These are phyloP conservation scores for Buphagus erythrorhynchus DNA, from an alignment of 2,797 vertebrate species.

Conservation along the genomic window DNA sequence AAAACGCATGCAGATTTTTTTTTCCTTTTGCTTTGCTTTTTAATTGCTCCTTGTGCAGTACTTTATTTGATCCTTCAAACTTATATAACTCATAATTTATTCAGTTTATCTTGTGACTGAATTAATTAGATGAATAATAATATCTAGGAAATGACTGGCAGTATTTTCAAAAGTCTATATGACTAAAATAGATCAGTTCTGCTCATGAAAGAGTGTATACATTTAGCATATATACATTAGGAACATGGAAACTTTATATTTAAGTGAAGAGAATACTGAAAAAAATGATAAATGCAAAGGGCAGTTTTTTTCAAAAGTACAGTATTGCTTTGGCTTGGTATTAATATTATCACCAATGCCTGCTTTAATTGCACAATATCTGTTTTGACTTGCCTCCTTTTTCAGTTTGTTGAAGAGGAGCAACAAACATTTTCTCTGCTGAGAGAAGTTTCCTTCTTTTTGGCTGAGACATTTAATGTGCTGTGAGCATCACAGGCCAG, in stretches of 20 bases:
- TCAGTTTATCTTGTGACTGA: neutral
- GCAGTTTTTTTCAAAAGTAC: neutral
- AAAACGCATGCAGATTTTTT: constrained; percentile 52
- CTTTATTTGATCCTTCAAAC: constrained; percentile 71
- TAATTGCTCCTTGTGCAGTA: constrained; percentile 15
- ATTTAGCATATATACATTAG: neutral
- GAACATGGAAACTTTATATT: neutral
- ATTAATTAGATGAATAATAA: neutral
- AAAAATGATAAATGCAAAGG: neutral
- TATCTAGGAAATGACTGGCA: neutral
- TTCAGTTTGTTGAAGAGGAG: neutral
- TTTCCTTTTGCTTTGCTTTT: constrained; percentile 7
- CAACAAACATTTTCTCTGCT: neutral
- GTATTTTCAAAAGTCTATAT: neutral
- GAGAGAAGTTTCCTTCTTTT: neutral
- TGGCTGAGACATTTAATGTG: neutral
- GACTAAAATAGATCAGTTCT: neutral
- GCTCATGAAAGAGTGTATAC: neutral
- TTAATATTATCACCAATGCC: neutral
- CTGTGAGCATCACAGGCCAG: neutral
- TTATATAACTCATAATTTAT: neutral
- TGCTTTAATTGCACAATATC: neutral
- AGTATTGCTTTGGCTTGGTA: neutral
- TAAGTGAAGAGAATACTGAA: neutral
- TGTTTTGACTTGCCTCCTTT: neutral